A percentile compares a stretch with the other conserved stretches of the same genome.
Evolutionary conservation across 1,140 invertebrate species (phyloP).

Genomic region (Drosophila kurseongensis): DNA sequence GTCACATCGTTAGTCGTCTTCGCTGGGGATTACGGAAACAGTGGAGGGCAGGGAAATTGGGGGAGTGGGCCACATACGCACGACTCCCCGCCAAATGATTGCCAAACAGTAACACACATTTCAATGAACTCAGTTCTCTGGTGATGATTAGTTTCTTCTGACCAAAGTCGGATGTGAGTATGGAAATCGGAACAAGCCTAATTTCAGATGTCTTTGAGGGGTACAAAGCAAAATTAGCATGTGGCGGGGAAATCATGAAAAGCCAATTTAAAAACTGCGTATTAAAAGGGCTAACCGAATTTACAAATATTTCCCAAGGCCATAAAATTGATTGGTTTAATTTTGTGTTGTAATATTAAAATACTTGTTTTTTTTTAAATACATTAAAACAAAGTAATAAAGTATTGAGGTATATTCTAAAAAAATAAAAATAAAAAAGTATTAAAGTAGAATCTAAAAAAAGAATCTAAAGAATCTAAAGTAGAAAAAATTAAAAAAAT

Average conservation of each 20-base stretch:
- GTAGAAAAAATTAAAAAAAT: too few species aligned
- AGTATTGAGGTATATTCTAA: too few species aligned
- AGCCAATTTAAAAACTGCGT: too few species aligned
- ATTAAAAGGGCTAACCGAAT: too few species aligned
- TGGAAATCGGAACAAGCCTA: neutral
- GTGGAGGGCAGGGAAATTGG: neutral
- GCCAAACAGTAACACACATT: slow-evolving; percentile 57
- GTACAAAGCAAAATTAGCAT: neutral
- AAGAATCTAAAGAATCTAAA: too few species aligned
- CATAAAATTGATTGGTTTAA: too few species aligned
- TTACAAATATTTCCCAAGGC: too few species aligned
- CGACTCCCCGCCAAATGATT: slow-evolving; percentile 9
- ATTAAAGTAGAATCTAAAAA: too few species aligned
- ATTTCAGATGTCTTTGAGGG: neutral
- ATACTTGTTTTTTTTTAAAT: too few species aligned
- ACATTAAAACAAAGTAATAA: too few species aligned
- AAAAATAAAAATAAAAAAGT: too few species aligned
- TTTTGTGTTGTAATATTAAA: too few species aligned
- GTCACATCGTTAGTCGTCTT: slow-evolving; percentile 61
- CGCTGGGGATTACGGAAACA: slow-evolving; percentile 19
- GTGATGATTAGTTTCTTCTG: slow-evolving; percentile 16
- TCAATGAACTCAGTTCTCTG: slow-evolving; percentile 48
- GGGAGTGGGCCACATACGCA: slow-evolving; percentile 11
- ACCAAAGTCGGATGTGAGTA: neutral
- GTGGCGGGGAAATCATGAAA: neutral